These are phyloP conservation scores for Emydoidea blandingii DNA, from an alignment of 2,797 vertebrate species.

Conservation along the genomic window DNA sequence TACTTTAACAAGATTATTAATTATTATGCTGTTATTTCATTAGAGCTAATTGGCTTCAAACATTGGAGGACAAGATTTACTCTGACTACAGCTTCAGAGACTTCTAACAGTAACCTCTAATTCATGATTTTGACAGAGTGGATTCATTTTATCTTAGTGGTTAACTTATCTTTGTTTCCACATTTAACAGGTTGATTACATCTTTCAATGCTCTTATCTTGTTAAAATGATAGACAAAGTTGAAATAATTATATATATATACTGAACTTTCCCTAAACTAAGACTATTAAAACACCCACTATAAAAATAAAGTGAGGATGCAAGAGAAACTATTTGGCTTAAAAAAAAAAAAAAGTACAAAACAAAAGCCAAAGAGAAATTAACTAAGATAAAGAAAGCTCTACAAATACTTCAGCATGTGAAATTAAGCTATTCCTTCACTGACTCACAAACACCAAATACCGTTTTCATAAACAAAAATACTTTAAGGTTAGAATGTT, in stretches of 20 bases:
- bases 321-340: neutral
- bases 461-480: neutral
- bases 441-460: neutral
- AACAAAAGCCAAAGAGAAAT: neutral
- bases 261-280: neutral
- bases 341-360: neutral
- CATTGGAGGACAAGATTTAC: conserved; percentile 63
- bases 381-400: neutral
- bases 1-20: conserved; percentile 61
- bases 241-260: neutral
- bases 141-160: conserved; percentile 38
- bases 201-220: neutral
- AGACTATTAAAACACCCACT: neutral
- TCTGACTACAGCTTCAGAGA: conserved; percentile 42
- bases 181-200: conserved; percentile 46
- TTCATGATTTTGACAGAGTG: conserved; percentile 40
- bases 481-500: neutral
- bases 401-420: neutral
- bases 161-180: conserved; percentile 46
- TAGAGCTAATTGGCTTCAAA: conserved; percentile 71
- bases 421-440: neutral
- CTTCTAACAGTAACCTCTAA: conserved; percentile 41
- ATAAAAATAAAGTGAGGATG: neutral
- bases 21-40: conserved; percentile 71
- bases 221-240: conserved; percentile 13